phyloP scores from a whole-genome alignment of 2,888 invertebrate species.

The Limnephilus marmoratus region DNA sequence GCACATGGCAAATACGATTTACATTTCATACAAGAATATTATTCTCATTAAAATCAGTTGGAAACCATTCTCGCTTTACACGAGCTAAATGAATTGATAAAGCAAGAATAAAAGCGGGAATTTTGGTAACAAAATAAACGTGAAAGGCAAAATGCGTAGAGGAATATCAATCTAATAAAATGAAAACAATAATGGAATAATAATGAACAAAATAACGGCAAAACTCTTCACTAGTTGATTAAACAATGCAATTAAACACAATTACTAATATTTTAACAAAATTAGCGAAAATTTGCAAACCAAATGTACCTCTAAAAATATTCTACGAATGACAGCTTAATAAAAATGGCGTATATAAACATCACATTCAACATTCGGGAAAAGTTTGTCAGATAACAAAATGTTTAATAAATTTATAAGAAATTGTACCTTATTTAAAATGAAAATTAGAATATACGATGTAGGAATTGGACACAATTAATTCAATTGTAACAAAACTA shows the following conservation, averaged over 20 bases:
- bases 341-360: constrained; percentile 61
- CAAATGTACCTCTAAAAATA: constrained; percentile 17
- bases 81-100: neutral
- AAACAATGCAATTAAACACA: neutral
- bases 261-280: neutral
- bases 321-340: constrained; percentile 54
- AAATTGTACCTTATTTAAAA: constrained; percentile 12
- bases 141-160: neutral
- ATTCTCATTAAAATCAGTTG: neutral
- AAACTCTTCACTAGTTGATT: neutral
- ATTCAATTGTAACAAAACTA: constrained; percentile 55
- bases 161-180: neutral
- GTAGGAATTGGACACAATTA: neutral
- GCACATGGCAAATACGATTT: neutral
- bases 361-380: constrained; percentile 29
- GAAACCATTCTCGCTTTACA: neutral
- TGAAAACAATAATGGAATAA: neutral
- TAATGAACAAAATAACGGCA: neutral
- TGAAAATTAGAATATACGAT: constrained; percentile 10
- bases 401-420: neutral
- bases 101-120: neutral
- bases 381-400: neutral
- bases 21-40: neutral
- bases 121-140: neutral
- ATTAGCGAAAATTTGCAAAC: constrained; percentile 8